Base-by-base conservation (phyloP, 1,140 invertebrate species). In the Aplysia californica region DNA sequence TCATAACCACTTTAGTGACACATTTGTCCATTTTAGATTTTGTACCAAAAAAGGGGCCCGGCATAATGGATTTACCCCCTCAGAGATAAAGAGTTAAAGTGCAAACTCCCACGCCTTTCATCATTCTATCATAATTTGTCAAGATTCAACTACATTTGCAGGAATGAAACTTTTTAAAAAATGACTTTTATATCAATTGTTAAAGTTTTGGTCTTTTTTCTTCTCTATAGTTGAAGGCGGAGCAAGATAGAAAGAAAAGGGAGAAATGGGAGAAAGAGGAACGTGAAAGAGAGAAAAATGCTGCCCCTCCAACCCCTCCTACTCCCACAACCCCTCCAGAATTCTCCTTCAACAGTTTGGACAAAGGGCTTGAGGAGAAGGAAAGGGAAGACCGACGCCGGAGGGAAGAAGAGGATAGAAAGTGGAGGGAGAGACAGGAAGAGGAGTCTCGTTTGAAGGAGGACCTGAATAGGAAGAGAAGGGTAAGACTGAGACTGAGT, bases 171-270 rank as follows among this genome's bases (percentile, higher is more conserved):
- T n/a, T n/a, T n/a, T n/a, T n/a, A n/a, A n/a, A n/a, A n/a, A n/a
- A n/a, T n/a, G n/a, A n/a, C n/a, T n/a, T n/a, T n/a, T n/a, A n/a
- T n/a, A n/a, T n/a, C n/a, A n/a, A n/a, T n/a, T n/a, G n/a, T n/a
- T n/a, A n/a, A n/a, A n/a, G n/a, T n/a, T n/a, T n/a, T n/a, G n/a
- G n/a, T n/a, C n/a, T n/a, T n/a, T n/a, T n/a, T n/a, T n/a, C n/a
- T n/a, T n/a, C n/a, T n/a, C n/a, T n/a, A n/a, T n/a, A 75, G 72
- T n/a, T 68, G n/a, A 64, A 69, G 58, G 71, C 61, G 33, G 65
- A 44, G 50, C 38, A 66, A 35, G 75, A 80, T 6, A 59, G 58
- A 58, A 66, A 78, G 71, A 67, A 78, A 69, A 44, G 33, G 21
- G 26, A 61, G 21, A 33, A 75, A 26, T 38, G 39, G 44, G 64